Conservation (phyloP, 2,113 vertebrate species). For the Clarias batrachus region DNA sequence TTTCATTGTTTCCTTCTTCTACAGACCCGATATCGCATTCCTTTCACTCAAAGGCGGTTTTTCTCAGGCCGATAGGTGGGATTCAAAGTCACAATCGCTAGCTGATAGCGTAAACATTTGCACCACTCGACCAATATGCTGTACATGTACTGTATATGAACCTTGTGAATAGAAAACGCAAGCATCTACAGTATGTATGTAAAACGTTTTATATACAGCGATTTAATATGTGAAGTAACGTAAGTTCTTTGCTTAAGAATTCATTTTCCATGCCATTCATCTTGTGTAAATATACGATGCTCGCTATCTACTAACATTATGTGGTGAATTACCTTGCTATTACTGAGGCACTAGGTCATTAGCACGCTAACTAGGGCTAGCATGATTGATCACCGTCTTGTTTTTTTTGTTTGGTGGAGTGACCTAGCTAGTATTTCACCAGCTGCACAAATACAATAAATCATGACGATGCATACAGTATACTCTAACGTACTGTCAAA, state of each 20-base stretch:
- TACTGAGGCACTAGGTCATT: not conserved
- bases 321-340: not conserved
- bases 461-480: not conserved
- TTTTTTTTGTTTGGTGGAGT: too few relatives aligned
- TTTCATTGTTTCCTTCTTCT: not conserved
- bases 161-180: not conserved
- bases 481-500: not conserved
- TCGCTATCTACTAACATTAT: not conserved
- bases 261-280: not conserved
- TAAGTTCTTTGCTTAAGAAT: not conserved
- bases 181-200: not conserved
- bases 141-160: not conserved
- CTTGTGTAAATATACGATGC: not conserved
- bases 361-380: not conserved
- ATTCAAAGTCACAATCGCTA: not conserved
- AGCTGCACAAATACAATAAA: not conserved
- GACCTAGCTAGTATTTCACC: not conserved
- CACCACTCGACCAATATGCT: not conserved
- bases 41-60: not conserved
- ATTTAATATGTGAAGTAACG: not conserved
- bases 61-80: not conserved
- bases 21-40: not conserved
- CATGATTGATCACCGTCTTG: not conserved
- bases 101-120: not conserved
- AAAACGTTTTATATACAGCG: not conserved